Conservation (phyloP, 1,140 invertebrate genomes). For the Drosophila ogumai region DNA sequence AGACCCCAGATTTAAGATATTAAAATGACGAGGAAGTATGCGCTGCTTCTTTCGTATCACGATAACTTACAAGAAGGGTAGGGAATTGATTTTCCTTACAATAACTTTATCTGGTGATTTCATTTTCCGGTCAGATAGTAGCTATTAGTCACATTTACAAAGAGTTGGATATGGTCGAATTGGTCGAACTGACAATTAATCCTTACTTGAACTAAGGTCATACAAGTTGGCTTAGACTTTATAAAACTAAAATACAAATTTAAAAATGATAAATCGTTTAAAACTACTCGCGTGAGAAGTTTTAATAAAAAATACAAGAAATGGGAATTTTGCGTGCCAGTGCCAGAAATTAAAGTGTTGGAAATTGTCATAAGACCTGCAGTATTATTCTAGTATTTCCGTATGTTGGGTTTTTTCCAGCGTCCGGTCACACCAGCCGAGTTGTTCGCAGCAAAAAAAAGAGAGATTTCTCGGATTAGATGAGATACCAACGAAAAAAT, state of each 20-base stretch:
- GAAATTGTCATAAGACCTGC: background rate
- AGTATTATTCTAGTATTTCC: slow-evolving; percentile 5
- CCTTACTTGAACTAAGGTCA: background rate
- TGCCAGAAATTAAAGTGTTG: background rate
- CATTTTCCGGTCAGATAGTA: too few species aligned
- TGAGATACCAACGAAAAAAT: slow-evolving; percentile 48
- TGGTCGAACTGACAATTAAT: background rate
- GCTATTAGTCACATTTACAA: too few species aligned
- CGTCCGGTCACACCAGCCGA: slow-evolving; percentile 5
- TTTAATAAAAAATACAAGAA: background rate
- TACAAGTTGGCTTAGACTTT: background rate
- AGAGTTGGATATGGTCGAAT: background rate
- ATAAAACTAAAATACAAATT: background rate
- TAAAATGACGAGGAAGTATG: too few species aligned
- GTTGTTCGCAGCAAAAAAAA: slow-evolving; percentile 35
- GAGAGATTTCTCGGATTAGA: slow-evolving; percentile 45
- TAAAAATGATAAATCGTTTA: background rate
- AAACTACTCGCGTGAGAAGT: background rate
- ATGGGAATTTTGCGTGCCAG: background rate
- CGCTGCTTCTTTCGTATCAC: too few species aligned
- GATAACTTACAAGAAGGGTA: too few species aligned
- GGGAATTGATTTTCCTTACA: too few species aligned
- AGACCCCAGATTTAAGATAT: too few species aligned
- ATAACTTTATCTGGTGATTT: too few species aligned
- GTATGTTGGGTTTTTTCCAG: background rate